phyloP scores from a whole-genome alignment of 2,888 invertebrate species.

The Hirtodrosophila histrioides region DNA sequence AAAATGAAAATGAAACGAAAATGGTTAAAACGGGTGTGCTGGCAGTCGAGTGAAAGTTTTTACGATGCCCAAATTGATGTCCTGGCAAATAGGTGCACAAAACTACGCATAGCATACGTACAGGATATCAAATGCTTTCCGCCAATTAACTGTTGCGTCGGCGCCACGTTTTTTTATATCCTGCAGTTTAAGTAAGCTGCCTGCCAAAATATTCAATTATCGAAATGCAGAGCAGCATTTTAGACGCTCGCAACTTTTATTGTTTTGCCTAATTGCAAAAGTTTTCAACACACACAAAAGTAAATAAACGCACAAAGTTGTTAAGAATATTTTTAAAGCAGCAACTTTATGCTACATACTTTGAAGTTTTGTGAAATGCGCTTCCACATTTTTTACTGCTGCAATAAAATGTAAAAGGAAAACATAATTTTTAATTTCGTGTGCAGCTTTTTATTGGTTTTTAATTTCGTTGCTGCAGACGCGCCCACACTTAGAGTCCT shows the following conservation, averaged over 20 bases:
- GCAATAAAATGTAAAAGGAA: constrained; percentile 62
- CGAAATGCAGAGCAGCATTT: constrained; percentile 59
- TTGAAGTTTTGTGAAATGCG: constrained; percentile 41
- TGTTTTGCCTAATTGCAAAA: constrained; percentile 74
- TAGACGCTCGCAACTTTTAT: constrained; percentile 59
- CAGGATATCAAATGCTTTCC: constrained; percentile 14
- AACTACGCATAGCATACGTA: constrained; percentile 20
- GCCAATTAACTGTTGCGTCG: constrained; percentile 49
- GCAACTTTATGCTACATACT: constrained; percentile 30
- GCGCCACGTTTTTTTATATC: constrained; percentile 48
- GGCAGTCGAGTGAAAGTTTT: constrained; percentile 35
- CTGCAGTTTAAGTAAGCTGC: not conserved
- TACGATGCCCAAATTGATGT: not conserved
- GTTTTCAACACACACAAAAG: constrained; percentile 44
- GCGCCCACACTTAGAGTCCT: constrained; percentile 37
- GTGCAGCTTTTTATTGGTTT: constrained; percentile 78
- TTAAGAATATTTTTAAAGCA: constrained; percentile 39
- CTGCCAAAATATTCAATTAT: constrained; percentile 60
- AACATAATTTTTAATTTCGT: constrained; percentile 81
- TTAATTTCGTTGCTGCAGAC: constrained; percentile 71
- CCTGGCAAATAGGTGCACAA: constrained; percentile 6
- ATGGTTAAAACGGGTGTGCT: not conserved
- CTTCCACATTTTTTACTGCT: constrained; percentile 47
- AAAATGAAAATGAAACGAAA: constrained; percentile 17
- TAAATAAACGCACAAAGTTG: constrained; percentile 30